phyloP scores from a whole-genome alignment of 2,797 vertebrate species.

The Setipinna tenuifilis region DNA sequence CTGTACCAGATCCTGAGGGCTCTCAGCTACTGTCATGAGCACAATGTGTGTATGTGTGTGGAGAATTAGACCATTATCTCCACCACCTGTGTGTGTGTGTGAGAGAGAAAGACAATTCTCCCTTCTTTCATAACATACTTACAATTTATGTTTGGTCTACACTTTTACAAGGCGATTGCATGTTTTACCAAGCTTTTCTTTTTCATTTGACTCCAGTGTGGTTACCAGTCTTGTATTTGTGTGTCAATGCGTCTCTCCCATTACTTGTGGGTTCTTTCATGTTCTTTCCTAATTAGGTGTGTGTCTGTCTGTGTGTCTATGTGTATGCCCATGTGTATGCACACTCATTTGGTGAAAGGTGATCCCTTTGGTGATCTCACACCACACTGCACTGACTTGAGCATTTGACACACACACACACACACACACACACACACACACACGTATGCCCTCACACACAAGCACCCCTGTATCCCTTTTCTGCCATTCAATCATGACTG shows the following conservation, averaged over 20 bases:
- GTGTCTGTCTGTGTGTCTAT: neutral
- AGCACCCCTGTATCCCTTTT: neutral
- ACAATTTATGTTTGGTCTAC: neutral
- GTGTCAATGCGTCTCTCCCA: too few relatives aligned
- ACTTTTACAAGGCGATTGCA: too few relatives aligned
- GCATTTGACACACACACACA: slow-evolving; percentile 5
- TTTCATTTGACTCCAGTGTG: too few relatives aligned
- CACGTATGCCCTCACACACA: neutral
- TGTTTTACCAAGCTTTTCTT: too few relatives aligned
- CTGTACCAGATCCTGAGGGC: slow-evolving; percentile 87
- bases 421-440: neutral
- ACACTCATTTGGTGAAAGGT: too few relatives aligned
- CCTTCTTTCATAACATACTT: too few relatives aligned
- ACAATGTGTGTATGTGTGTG: slow-evolving; percentile 71
- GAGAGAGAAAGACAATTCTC: too few relatives aligned
- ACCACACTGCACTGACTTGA: neutral
- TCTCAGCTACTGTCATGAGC: slow-evolving; percentile 86
- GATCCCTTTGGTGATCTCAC: neutral
- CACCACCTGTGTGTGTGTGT: neutral
- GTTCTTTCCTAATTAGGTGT: too few relatives aligned
- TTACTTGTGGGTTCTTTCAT: too few relatives aligned
- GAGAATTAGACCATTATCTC: neutral
- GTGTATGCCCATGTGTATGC: neutral
- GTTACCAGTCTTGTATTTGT: too few relatives aligned
- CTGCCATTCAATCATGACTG: neutral